Conservation (phyloP, 2,888 invertebrate genomes). For the Rugalucina vietnamica region DNA sequence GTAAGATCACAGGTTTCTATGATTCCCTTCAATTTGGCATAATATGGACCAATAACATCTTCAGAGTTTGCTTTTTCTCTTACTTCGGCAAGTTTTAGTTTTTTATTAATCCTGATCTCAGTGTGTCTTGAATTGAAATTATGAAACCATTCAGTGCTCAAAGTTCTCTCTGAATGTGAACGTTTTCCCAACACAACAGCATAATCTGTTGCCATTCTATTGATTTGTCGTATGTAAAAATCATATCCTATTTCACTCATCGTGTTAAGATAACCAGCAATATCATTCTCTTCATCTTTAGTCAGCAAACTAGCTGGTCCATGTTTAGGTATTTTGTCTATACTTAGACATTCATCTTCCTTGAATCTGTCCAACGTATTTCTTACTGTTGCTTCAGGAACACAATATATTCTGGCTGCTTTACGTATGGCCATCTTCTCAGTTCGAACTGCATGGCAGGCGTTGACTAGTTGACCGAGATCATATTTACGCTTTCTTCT, state of each 20-base stretch:
- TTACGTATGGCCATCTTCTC: not conserved
- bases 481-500: not conserved
- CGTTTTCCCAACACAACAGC: not conserved
- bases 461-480: not conserved
- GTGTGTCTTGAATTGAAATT: not conserved
- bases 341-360: not conserved
- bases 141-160: not conserved
- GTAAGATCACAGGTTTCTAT: not conserved
- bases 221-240: not conserved
- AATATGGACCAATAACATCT: not conserved
- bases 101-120: not conserved
- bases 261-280: not conserved
- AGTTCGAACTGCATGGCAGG: not conserved
- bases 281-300: not conserved
- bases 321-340: not conserved
- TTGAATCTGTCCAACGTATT: not conserved
- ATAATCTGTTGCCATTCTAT: not conserved
- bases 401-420: not conserved
- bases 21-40: not conserved
- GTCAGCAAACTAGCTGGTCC: not conserved
- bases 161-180: not conserved
- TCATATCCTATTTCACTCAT: not conserved
- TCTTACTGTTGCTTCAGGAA: not conserved
- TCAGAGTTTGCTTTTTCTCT: not conserved
- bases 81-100: not conserved